Conservation (phyloP, 64 coral and sea anemone species). For the Stichodactyla helianthus region DNA sequence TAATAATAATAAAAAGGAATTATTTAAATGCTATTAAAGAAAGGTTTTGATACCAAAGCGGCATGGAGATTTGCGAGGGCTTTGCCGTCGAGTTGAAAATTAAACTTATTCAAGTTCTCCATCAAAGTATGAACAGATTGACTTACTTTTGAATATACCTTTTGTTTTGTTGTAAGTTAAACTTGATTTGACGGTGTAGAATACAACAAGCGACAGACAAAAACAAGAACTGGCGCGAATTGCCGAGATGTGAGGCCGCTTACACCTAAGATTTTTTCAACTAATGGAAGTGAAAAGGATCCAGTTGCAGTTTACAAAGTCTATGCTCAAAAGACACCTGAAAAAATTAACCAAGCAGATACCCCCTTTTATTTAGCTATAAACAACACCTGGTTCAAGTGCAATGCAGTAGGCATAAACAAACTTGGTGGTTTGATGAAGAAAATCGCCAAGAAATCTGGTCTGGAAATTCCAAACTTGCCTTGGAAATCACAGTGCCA, state of each 20-base stretch:
- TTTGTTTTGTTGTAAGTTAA: too few relatives aligned
- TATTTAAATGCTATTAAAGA: too few relatives aligned
- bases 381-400: conserved; percentile 39
- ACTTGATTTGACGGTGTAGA: background rate
- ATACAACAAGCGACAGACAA: conserved; percentile 51
- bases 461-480: background rate
- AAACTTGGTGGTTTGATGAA: conserved; percentile 19
- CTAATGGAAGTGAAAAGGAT: conserved; percentile 36
- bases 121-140: too few relatives aligned
- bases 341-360: conserved; percentile 32
- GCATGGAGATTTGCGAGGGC: too few relatives aligned
- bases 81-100: too few relatives aligned
- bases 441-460: background rate
- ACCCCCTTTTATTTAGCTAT: conserved; percentile 26
- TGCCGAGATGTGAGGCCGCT: background rate
- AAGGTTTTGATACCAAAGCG: too few relatives aligned
- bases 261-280: conserved; percentile 40
- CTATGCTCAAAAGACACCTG: background rate
- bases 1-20: too few relatives aligned
- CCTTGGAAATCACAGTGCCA: conserved; percentile 2
- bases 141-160: too few relatives aligned
- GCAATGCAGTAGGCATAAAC: conserved; percentile 17
- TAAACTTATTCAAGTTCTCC: too few relatives aligned
- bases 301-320: conserved; percentile 31
- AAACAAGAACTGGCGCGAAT: background rate